These are phyloP conservation scores for Parascotia fuliginaria DNA, from an alignment of 2,888 invertebrate genomes.

Conservation along the genomic window DNA sequence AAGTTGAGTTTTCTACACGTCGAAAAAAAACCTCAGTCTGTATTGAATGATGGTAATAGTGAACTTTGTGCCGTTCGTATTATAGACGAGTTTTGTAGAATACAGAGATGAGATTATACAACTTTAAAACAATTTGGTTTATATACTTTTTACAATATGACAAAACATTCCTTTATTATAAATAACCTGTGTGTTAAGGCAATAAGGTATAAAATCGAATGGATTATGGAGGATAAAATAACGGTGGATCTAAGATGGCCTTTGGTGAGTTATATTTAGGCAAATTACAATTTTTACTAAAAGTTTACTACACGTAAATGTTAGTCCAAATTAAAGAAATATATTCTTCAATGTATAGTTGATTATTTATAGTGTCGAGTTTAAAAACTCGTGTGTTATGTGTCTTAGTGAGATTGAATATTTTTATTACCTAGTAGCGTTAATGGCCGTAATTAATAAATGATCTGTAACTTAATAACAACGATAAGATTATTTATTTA, in stretches of 20 bases:
- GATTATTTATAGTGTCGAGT: conserved; percentile 26
- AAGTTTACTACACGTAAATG: conserved; percentile 27
- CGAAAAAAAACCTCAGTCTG: neutral
- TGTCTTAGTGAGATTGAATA: conserved; percentile 20
- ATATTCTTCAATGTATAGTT: conserved; percentile 45
- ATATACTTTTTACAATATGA: conserved; percentile 27
- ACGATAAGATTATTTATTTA: no score
- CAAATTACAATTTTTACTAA: conserved; percentile 35
- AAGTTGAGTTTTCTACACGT: conserved; percentile 10
- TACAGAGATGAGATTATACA: neutral
- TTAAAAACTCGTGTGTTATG: conserved; percentile 26
- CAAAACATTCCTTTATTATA: conserved; percentile 36
- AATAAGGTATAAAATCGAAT: conserved; percentile 28
- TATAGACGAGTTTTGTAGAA: neutral
- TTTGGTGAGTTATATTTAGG: conserved; percentile 43
- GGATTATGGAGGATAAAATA: conserved; percentile 10
- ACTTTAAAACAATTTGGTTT: no score
- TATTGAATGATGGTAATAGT: neutral
- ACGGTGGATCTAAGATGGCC: conserved; percentile 40
- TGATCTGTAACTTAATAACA: neutral
- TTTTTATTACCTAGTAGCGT: conserved; percentile 27
- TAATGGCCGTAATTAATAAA: neutral
- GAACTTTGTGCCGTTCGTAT: neutral
- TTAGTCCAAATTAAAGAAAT: conserved; percentile 41
- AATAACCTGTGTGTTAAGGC: conserved; percentile 16